Conservation (phyloP, 2,113 vertebrate species). For the Passer domesticus region DNA sequence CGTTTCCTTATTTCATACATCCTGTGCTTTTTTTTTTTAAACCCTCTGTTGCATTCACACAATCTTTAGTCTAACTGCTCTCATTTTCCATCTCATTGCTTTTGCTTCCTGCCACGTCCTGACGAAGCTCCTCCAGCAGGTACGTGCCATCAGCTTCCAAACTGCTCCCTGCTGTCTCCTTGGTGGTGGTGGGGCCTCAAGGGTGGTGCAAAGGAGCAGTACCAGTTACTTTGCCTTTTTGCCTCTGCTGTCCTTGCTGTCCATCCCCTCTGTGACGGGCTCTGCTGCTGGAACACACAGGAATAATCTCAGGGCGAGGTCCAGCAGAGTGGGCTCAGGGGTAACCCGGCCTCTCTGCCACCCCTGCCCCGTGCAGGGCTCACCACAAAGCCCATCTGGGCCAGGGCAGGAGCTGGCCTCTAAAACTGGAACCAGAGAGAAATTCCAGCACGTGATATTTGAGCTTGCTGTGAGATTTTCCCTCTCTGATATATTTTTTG, state of each 20-base stretch:
- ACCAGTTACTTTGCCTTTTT: neutral
- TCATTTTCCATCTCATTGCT: neutral
- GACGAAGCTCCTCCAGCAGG: conserved; percentile 71
- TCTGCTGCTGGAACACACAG: fast-evolving
- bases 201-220: neutral
- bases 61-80: neutral
- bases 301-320: neutral
- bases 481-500: neutral
- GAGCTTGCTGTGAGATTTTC: neutral
- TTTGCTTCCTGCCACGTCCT: neutral
- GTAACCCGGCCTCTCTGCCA: neutral
- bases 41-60: neutral
- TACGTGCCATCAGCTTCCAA: conserved; percentile 63
- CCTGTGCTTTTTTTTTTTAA: neutral
- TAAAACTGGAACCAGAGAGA: neutral
- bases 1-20: neutral
- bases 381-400: neutral
- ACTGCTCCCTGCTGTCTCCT: neutral
- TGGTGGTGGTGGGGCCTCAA: neutral
- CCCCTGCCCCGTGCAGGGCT: neutral
- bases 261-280: fast-evolving
- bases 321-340: fast-evolving
- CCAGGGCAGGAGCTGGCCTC: neutral
- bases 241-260: neutral
- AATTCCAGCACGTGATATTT: neutral